Conservation (phyloP, 2,113 vertebrate species). For the Engystomops pustulosus region DNA sequence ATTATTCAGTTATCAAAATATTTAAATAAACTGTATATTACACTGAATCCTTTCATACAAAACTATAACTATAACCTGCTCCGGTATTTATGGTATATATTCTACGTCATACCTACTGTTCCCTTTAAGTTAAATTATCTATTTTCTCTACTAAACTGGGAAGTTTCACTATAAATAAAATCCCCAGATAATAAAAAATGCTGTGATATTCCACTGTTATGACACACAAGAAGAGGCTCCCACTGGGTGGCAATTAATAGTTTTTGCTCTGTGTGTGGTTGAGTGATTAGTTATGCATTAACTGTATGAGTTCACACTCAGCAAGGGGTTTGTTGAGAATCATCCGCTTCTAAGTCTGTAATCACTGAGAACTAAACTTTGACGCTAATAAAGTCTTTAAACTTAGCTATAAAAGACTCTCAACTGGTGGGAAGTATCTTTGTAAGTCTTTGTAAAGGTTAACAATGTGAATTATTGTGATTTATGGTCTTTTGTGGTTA, state of each 20-base stretch:
- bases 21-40: too few species aligned
- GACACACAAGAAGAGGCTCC: not conserved
- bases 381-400: constrained; percentile 22
- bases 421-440: not conserved
- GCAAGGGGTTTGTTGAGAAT: constrained; percentile 10
- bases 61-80: too few species aligned
- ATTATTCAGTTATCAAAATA: too few species aligned
- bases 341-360: not conserved
- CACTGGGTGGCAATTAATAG: constrained; percentile 14
- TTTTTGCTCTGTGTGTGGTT: constrained; percentile 20
- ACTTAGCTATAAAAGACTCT: constrained; percentile 17
- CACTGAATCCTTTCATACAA: too few species aligned
- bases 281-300: constrained; percentile 32
- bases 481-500: constrained; percentile 8
- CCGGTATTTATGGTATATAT: too few species aligned
- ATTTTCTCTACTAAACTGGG: not conserved
- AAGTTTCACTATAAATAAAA: too few species aligned
- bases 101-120: too few species aligned
- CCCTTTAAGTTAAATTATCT: not conserved
- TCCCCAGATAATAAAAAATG: too few species aligned
- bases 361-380: not conserved
- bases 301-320: constrained; percentile 15
- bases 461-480: constrained; percentile 5
- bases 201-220: not conserved
- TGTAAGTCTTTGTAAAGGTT: not conserved